Base-by-base conservation (phyloP, 2,888 invertebrate genomes). In the Drosophila algonquin region DNA sequence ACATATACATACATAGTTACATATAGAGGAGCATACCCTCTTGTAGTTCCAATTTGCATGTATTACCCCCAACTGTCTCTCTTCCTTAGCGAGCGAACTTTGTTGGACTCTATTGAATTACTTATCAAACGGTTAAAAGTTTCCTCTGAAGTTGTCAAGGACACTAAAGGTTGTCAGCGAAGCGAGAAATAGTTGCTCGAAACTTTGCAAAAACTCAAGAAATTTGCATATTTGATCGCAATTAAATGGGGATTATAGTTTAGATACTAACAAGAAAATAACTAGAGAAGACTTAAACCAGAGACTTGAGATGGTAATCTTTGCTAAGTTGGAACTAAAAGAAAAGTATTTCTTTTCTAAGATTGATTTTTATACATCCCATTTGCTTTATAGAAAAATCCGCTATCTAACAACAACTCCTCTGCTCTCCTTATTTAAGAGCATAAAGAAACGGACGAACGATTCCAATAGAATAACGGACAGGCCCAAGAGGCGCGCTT, bases 81-180 rank as follows among this genome's bases (percentile, higher is more conserved):
- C 14, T 40, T 14, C 7, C 2, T 40, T 40, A 7, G n/a, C 7
- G 40, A n/a, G 7, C 40, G 40, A 44, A 21, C 10, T 30, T 18
- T 16, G 16, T 9, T 27, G 46, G 30, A 27, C n/a, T 16, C 35
- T 65, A 68, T 67, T 44, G 12, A 35, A n/a, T 27, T 64, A 12
- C 40, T 48, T 48, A 48, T 48, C 40, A 67, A 16, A 35, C 7
- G n/a, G 1, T 1, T 1, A 12, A 10, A 44, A 27, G 40, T 40
- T 40, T 47, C 1, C 4, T 10, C 16, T 16, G 24, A 9, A 27
- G 18, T 47, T 35, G 30, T 7, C 7, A 16, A 40, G 40, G 40
- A 40, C 40, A 40, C 40, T 6, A n/a, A 40, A 40, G 40, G 40
- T 40, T 40, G 40, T 40, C 40, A 40, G 14, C 40, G 14, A 7